Evolutionary conservation across 2,113 vertebrate species (phyloP).

Genomic region (Macquaria ambigua): DNA sequence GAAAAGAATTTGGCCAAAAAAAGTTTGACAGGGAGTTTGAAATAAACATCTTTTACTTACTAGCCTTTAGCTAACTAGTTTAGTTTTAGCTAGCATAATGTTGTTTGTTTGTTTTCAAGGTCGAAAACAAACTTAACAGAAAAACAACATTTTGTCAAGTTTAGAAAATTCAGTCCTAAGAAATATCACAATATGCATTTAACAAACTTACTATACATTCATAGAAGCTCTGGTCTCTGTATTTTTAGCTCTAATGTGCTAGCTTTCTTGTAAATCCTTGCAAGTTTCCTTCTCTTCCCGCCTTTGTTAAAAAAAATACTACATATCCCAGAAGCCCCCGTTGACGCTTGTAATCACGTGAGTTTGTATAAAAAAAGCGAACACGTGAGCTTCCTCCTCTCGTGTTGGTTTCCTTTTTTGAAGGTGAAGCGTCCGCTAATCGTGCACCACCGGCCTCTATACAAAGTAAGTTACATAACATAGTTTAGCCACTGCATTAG

Average conservation of each 20-base stretch:
- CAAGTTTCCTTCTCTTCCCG: background rate
- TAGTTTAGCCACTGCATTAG: accelerated
- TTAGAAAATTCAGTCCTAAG: background rate
- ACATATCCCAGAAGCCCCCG: conserved; percentile 66
- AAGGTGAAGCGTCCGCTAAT: conserved; percentile 59
- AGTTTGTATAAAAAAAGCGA: background rate
- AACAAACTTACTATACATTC: background rate
- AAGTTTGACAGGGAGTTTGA: too few relatives aligned
- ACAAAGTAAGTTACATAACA: conserved; percentile 40
- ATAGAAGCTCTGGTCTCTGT: background rate
- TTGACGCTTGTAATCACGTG: background rate
- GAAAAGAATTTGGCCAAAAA: too few relatives aligned
- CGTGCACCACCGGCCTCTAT: background rate
- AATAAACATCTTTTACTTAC: too few relatives aligned
- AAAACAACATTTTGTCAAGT: background rate
- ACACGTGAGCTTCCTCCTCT: background rate
- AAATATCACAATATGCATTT: background rate
- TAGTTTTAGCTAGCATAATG: background rate
- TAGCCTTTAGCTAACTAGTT: too few relatives aligned
- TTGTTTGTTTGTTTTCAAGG: background rate
- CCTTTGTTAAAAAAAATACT: conserved; percentile 12
- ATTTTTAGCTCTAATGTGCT: background rate
- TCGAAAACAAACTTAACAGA: background rate
- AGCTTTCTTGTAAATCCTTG: background rate
- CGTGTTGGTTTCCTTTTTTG: conserved; percentile 50